These are phyloP conservation scores for Orthosia gothica DNA, from an alignment of 2,888 invertebrate species.

Conservation along the genomic window DNA sequence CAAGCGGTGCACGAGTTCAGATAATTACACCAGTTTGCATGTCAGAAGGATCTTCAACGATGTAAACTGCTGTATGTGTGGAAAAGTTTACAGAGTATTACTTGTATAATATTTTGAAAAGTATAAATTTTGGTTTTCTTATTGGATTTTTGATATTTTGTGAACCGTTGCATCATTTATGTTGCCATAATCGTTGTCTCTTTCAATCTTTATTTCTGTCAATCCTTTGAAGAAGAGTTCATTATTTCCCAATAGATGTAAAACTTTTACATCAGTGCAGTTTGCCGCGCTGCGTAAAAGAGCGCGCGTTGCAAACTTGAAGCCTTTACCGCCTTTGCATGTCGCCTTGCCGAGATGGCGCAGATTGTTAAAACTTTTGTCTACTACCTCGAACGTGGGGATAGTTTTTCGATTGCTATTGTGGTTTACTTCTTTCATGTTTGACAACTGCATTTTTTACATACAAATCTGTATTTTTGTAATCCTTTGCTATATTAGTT, in stretches of 20 bases:
- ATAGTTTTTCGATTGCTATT: slow-evolving; percentile 7
- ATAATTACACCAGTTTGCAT: slow-evolving; percentile 64
- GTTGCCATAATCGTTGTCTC: not conserved
- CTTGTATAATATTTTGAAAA: slow-evolving; percentile 14
- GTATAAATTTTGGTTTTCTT: not conserved
- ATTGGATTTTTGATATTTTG: not conserved
- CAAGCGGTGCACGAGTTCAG: slow-evolving; percentile 50
- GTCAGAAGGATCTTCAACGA: slow-evolving; percentile 62
- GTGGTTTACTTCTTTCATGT: not conserved
- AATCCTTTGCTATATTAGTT: not conserved
- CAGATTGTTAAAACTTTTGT: slow-evolving; percentile 39
- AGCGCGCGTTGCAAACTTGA: slow-evolving; percentile 16
- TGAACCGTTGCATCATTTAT: not conserved
- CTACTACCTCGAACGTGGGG: slow-evolving; percentile 9
- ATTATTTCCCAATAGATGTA: slow-evolving; percentile 14
- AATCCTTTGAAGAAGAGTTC: not conserved
- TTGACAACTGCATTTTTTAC: too few relatives aligned
- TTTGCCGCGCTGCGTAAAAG: slow-evolving; percentile 11
- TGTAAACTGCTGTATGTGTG: slow-evolving; percentile 37
- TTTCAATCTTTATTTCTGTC: not conserved
- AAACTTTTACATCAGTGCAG: slow-evolving; percentile 20
- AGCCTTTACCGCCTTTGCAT: slow-evolving; percentile 7
- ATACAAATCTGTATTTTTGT: not conserved
- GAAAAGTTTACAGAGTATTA: slow-evolving; percentile 31
- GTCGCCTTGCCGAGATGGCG: slow-evolving; percentile 19